Evolutionary conservation across 2,797 vertebrate species (phyloP).

Genomic region (Acipenser oxyrinchus): DNA sequence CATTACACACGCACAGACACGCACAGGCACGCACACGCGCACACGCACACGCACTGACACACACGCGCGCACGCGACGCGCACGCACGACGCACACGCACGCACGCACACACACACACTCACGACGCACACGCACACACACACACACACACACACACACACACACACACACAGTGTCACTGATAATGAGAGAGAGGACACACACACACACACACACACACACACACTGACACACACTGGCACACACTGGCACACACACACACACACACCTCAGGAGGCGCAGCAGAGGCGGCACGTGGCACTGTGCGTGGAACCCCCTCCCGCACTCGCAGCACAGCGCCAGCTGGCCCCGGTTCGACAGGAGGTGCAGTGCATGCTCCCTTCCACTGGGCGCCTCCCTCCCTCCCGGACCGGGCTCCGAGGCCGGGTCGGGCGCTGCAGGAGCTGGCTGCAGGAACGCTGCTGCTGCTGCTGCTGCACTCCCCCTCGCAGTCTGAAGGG

Average conservation of each 20-base stretch:
- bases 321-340: not conserved
- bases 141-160: too few relatives aligned
- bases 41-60: too few relatives aligned
- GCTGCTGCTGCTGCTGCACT: not conserved
- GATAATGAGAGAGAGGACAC: too few relatives aligned
- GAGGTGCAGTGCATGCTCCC: not conserved
- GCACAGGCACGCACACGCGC: too few relatives aligned
- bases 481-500: not conserved
- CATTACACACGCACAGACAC: too few relatives aligned
- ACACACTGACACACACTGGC: constrained; percentile 34
- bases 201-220: too few relatives aligned
- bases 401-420: not conserved
- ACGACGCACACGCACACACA: too few relatives aligned
- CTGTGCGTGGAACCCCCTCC: not conserved
- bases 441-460: not conserved
- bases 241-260: constrained; percentile 33
- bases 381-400: not conserved
- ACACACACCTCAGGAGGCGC: constrained; percentile 18
- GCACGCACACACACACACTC: too few relatives aligned
- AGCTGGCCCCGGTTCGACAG: not conserved
- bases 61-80: too few relatives aligned
- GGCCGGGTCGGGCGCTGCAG: not conserved
- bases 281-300: not conserved
- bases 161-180: too few relatives aligned
- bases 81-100: too few relatives aligned